Base-by-base conservation (phyloP, 2,113 vertebrate genomes). In the Ptychochromis oligacanthus region DNA sequence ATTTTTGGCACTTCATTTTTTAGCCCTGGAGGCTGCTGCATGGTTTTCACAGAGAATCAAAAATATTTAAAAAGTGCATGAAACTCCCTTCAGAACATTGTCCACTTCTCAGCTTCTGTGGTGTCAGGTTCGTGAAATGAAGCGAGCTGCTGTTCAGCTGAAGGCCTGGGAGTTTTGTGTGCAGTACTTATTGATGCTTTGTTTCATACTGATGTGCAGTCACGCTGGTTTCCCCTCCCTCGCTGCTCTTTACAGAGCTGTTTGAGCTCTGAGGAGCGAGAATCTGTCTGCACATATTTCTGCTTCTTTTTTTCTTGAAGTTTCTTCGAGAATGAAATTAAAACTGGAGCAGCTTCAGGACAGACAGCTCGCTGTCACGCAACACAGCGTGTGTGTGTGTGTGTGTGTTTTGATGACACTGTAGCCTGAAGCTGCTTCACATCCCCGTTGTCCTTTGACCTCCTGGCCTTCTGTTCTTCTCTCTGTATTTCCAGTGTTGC, bases 51-150 rank as follows among this genome's bases (percentile, higher is more conserved):
- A 54, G 18, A n/a, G 18, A 18, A 54, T 0, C 0, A 15, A 38
- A 67, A 65, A 38, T 43, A 22, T 26, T 46, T 38, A 26, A 67
- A 20, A 49, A 49, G 40, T 20, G 17, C 18, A 20, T 20, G 17
- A 54, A 43, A 52, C 5, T 17, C 0, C 13, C 40, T 13, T 13
- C 40, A 13, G 1, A 46, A 46, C 14, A 0, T 5, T 7, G 40
- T 12, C 64, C 64, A 49, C 40, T 5, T 12, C 14, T 7, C 0
- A 49, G 65, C 24, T 28, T 49, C 40, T 20, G 64, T 67, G 40
- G 0, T 28, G 40, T 70, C 15, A 20, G 24, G 24, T 70, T 28
- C 49, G 40, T 70, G 52, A 67, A n/a, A 38, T 28, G 61, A 76
- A 38, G 80, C 1, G 67, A 75, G 22, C 49, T 5, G 2, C 36